A percentile compares a stretch with the other conserved stretches of the same genome.
Evolutionary conservation across 2,888 invertebrate species (phyloP).

Genomic region (Allygus modestus): DNA sequence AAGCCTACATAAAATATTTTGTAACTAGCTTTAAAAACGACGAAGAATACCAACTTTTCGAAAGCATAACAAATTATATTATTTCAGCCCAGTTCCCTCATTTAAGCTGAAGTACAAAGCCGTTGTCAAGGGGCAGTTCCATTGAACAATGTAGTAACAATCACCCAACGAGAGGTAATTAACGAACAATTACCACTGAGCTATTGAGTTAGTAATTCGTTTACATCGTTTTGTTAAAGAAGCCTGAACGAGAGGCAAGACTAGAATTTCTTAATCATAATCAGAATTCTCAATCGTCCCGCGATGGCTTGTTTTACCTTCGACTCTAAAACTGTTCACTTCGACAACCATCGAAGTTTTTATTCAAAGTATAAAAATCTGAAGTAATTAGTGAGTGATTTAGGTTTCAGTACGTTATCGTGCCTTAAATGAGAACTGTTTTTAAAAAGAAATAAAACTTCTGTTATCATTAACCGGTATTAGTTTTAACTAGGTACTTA

Average conservation of each 20-base stretch:
- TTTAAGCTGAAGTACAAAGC: neutral
- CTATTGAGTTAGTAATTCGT: constrained; percentile 26
- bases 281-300: neutral
- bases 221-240: neutral
- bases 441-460: no score
- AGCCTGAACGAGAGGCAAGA: neutral
- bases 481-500: no score
- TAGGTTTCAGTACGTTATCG: no score
- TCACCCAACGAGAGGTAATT: neutral
- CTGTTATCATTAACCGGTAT: no score
- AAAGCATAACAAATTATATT: neutral
- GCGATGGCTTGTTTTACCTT: neutral
- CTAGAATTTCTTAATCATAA: constrained; percentile 7
- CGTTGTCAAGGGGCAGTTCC: constrained; percentile 28
- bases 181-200: neutral
- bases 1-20: no score
- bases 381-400: no score
- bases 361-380: neutral
- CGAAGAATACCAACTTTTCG: no score
- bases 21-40: no score
- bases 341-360: neutral
- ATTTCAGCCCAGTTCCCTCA: neutral
- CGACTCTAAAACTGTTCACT: neutral
- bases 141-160: constrained; percentile 17
- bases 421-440: no score